Percentiles rank a stretch among this genome's conserved stretches.
Conservation (phyloP, 35 echinoderm and acorn worm species). For the Nesometra sesokonis region DNA sequence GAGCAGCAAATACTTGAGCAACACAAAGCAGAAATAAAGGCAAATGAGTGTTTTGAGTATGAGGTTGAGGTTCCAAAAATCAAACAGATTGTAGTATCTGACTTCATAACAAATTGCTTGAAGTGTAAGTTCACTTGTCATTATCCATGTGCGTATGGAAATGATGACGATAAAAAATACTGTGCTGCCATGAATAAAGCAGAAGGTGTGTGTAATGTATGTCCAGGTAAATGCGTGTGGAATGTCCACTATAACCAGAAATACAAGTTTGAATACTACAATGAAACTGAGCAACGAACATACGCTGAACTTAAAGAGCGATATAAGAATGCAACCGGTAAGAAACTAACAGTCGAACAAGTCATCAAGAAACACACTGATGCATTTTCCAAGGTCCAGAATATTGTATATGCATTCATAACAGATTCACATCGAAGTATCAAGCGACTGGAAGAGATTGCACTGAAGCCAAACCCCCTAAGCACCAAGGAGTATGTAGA, state of each 20-base stretch:
- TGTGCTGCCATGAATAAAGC: constrained; percentile 21
- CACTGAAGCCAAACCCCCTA: constrained; percentile 52
- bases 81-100: background rate
- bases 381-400: constrained; percentile 28
- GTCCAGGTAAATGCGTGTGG: constrained; percentile 39
- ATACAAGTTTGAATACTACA: constrained; percentile 41
- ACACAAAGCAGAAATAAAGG: constrained; percentile 30
- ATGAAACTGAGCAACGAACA: background rate
- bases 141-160: constrained; percentile 3
- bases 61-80: background rate
- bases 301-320: constrained; percentile 26
- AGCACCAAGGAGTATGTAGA: constrained; percentile 44
- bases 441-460: no score
- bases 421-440: constrained; percentile 33
- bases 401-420: constrained; percentile 28
- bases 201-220: constrained; percentile 9
- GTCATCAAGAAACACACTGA: constrained; percentile 35
- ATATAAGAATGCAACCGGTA: constrained; percentile 39
- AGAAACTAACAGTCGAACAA: constrained; percentile 51
- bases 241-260: constrained; percentile 47
- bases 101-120: constrained; percentile 30
- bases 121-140: constrained; percentile 35
- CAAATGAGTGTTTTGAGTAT: constrained; percentile 38
- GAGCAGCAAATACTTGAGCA: constrained; percentile 15
- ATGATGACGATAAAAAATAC: background rate